Conservation (phyloP, 2,888 invertebrate genomes). For the Bruchidius siliquastri region DNA sequence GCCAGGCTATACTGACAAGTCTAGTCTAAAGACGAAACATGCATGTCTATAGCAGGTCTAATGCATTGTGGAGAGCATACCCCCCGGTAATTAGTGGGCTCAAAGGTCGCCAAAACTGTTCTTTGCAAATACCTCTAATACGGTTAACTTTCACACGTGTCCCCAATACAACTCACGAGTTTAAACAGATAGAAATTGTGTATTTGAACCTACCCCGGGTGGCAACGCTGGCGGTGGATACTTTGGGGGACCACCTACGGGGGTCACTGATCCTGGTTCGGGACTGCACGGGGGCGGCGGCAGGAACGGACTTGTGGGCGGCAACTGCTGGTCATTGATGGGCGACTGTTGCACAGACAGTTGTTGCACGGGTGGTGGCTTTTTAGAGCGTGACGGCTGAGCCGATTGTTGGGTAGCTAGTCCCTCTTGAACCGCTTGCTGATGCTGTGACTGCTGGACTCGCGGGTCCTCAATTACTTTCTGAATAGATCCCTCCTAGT, state of each 20-base stretch:
- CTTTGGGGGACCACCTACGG: conserved; percentile 41
- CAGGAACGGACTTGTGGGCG: conserved; percentile 12
- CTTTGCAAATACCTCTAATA: no score
- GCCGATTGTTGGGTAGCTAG: conserved; percentile 22
- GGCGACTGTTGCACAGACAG: neutral
- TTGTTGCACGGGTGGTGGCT: conserved; percentile 3
- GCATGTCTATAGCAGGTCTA: no score
- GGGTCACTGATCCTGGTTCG: conserved; percentile 40
- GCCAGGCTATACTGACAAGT: no score
- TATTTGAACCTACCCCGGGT: conserved; percentile 24
- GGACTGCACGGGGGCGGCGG: conserved; percentile 23
- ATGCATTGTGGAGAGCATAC: no score
- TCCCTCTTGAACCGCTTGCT: neutral
- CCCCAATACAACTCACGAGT: no score
- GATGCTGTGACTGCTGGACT: neutral
- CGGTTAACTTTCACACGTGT: no score
- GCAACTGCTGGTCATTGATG: neutral
- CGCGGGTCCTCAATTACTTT: neutral
- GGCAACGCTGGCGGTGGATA: conserved; percentile 46
- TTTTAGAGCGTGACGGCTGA: conserved; percentile 24
- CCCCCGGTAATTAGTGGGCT: no score
- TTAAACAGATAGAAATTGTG: no score
- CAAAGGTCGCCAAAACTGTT: no score
- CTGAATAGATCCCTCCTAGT: neutral
- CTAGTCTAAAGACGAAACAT: no score